Evolutionary conservation across 1,140 invertebrate species (phyloP).

Genomic region (Nebria ingens): DNA sequence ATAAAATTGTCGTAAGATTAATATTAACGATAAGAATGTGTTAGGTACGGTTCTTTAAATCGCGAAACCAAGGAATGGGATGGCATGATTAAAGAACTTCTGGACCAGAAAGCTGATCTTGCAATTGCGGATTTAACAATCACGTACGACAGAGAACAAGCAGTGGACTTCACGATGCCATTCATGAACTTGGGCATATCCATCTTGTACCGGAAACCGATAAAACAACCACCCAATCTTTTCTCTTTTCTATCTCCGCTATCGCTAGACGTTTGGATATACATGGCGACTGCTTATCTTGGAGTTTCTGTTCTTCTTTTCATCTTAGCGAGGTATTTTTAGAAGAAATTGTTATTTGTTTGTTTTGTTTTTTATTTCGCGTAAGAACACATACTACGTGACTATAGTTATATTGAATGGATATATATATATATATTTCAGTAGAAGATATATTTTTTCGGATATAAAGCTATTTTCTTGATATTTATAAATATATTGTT

Average conservation of each 20-base stretch:
- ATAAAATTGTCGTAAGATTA: too few relatives aligned
- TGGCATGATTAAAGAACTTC: conserved; percentile 85
- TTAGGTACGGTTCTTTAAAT: conserved; percentile 28
- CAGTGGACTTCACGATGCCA: conserved; percentile 90
- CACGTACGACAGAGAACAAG: conserved; percentile 79
- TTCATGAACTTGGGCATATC: conserved; percentile 93
- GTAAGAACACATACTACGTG: too few relatives aligned
- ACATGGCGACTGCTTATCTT: conserved; percentile 88
- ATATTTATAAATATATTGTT: too few relatives aligned
- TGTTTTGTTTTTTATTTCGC: neutral
- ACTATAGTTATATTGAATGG: too few relatives aligned
- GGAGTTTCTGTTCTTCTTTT: conserved; percentile 89
- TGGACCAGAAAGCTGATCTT: conserved; percentile 83
- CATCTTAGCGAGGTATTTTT: conserved; percentile 80
- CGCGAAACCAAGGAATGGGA: conserved; percentile 66
- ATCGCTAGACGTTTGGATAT: conserved; percentile 91
- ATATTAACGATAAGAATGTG: too few relatives aligned
- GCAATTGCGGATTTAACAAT: conserved; percentile 91
- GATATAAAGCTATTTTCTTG: too few relatives aligned
- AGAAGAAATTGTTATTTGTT: conserved; percentile 21
- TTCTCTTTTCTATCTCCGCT: conserved; percentile 92
- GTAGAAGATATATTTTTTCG: too few relatives aligned
- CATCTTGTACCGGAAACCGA: conserved; percentile 84
- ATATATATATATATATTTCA: too few relatives aligned
- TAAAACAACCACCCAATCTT: conserved; percentile 81